Conservation (phyloP, 2,888 invertebrate genomes). For the Punctoribates punctum region DNA sequence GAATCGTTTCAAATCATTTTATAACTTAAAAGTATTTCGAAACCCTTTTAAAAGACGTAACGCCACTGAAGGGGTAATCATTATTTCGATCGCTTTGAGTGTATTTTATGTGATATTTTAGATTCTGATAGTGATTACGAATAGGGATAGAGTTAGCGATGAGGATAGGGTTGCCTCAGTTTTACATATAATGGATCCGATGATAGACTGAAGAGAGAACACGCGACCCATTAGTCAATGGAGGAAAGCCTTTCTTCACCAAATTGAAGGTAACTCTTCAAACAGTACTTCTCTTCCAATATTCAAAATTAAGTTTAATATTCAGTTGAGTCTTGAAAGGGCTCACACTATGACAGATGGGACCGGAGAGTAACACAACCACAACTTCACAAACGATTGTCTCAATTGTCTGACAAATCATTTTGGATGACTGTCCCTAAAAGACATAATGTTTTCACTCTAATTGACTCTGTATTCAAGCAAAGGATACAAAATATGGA, state of each 20-base stretch:
- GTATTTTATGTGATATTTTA: not conserved
- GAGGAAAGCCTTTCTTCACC: not conserved
- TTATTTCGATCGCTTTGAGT: not conserved
- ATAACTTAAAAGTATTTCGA: slow-evolving; percentile 15
- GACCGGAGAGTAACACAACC: not conserved
- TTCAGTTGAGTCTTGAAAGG: slow-evolving; percentile 12
- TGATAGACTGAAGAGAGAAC: slow-evolving; percentile 13
- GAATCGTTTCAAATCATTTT: not conserved
- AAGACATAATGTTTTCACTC: not conserved
- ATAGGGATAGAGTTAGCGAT: not conserved
- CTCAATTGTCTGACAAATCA: slow-evolving; percentile 14
- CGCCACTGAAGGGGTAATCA: slow-evolving; percentile 37
- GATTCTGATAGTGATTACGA: not conserved
- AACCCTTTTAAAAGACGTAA: slow-evolving; percentile 35
- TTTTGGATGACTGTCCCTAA: slow-evolving; percentile 20
- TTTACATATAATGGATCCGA: not conserved
- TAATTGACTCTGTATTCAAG: slow-evolving; percentile 1
- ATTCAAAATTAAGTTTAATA: slow-evolving; percentile 3
- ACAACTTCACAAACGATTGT: not conserved
- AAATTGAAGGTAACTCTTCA: not conserved
- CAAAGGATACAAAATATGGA: not conserved
- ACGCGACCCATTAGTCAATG: not conserved
- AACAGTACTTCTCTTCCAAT: not conserved
- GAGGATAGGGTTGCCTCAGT: slow-evolving; percentile 30
- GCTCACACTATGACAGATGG: slow-evolving; percentile 30